Conservation (phyloP, 1,140 invertebrate species). For the Drosophila sechellia region DNA sequence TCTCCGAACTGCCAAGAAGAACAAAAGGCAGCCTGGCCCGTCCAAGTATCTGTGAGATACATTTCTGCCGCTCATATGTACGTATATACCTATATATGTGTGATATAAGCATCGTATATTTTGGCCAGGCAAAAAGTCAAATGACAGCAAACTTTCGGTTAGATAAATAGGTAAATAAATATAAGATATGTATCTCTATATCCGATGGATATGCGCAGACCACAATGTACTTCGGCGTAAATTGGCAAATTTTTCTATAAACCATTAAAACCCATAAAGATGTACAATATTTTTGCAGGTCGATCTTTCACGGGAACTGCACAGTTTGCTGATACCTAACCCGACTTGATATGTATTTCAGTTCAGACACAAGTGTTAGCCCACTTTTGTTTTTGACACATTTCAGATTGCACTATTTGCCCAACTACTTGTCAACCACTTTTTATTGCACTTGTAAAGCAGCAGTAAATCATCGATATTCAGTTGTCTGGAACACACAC, state of each 20-base stretch:
- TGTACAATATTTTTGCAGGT: background rate
- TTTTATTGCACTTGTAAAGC: slow-evolving; percentile 7
- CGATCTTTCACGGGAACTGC: background rate
- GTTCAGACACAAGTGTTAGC: slow-evolving; percentile 11
- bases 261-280: background rate
- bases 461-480: slow-evolving; percentile 1
- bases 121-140: slow-evolving; percentile 69
- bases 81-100: slow-evolving; percentile 13
- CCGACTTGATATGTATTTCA: slow-evolving; percentile 14
- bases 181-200: slow-evolving; percentile 29
- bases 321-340: slow-evolving; percentile 8
- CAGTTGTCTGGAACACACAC: background rate
- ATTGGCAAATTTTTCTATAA: background rate
- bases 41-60: slow-evolving; percentile 52
- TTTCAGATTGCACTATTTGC: slow-evolving; percentile 26
- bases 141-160: slow-evolving; percentile 60
- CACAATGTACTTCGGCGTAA: background rate
- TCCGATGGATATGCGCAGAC: background rate
- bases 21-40: slow-evolving; percentile 54
- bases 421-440: slow-evolving; percentile 10
- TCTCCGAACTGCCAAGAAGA: slow-evolving; percentile 58
- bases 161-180: slow-evolving; percentile 41
- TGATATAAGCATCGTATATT: slow-evolving; percentile 30
- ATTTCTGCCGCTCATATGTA: slow-evolving; percentile 36
- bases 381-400: slow-evolving; percentile 28